Percentiles rank a stretch among this genome's conserved stretches.
Evolutionary conservation across 1,140 invertebrate species (phyloP).

Genomic region (Gyrodactylus bullatarudis): DNA sequence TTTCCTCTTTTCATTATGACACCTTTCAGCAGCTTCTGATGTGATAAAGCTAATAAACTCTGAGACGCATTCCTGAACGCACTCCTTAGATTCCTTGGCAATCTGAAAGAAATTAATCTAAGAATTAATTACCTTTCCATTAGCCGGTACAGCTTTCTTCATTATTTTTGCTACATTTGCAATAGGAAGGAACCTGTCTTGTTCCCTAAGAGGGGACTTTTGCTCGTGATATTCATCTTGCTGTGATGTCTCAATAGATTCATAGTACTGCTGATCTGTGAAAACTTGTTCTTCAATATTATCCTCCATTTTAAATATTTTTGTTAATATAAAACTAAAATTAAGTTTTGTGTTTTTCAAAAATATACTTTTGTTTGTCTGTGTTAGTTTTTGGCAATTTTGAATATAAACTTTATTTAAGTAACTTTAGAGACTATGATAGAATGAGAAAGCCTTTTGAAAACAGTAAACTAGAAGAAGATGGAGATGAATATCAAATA

Average conservation of each 20-base stretch:
- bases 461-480: too few relatives aligned
- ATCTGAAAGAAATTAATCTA: constrained; percentile 29
- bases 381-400: too few relatives aligned
- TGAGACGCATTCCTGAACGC: constrained; percentile 94
- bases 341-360: too few relatives aligned
- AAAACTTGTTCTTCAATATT: neutral
- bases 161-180: constrained; percentile 96
- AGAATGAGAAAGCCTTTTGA: too few relatives aligned
- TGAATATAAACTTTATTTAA: too few relatives aligned
- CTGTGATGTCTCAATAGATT: neutral
- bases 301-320: neutral
- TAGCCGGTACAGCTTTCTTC: constrained; percentile 76
- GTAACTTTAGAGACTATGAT: too few relatives aligned
- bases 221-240: neutral
- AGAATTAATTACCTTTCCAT: constrained; percentile 40
- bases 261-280: neutral
- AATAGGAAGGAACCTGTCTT: constrained; percentile 78
- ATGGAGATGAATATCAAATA: too few relatives aligned
- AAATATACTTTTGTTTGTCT: too few relatives aligned
- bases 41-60: constrained; percentile 98
- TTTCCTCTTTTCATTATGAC: constrained; percentile 84
- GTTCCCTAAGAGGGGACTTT: neutral
- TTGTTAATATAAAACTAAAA: too few relatives aligned
- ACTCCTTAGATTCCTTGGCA: constrained; percentile 92
- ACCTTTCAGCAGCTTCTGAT: constrained; percentile 73